Conservation (phyloP, 2,797 vertebrate species). For the Peromyscus aztecus region DNA sequence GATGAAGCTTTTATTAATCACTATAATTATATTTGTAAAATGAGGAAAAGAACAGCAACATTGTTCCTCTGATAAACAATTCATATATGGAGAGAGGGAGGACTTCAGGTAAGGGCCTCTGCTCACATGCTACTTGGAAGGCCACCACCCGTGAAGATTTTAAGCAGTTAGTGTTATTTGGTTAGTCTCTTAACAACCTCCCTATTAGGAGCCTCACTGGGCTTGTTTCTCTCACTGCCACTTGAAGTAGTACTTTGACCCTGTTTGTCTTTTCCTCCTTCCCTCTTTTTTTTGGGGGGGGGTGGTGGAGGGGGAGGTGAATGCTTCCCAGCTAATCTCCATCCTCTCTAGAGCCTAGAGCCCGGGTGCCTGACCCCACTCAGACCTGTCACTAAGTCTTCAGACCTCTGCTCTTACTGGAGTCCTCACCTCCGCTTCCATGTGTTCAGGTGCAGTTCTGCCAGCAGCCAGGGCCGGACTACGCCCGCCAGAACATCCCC, state of each 20-base stretch:
- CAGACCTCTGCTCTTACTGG: rapidly evolving
- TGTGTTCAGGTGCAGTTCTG: not conserved
- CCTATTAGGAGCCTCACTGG: not conserved
- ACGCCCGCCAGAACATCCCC: rapidly evolving
- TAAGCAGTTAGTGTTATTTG: not conserved
- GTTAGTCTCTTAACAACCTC: not conserved
- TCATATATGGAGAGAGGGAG: not conserved
- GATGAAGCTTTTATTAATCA: not conserved
- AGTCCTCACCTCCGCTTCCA: rapidly evolving
- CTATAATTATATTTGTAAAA: not conserved
- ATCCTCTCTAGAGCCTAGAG: slow-evolving; percentile 9
- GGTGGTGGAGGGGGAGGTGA: not conserved
- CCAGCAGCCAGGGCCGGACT: not conserved
- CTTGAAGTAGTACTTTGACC: not conserved
- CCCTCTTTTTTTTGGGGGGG: not conserved
- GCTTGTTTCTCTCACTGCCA: not conserved
- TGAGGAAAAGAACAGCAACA: not conserved
- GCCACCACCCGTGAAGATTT: not conserved
- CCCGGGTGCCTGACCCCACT: not conserved
- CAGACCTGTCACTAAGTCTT: not conserved
- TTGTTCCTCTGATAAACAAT: not conserved
- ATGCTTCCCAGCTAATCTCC: not conserved
- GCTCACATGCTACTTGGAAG: not conserved
- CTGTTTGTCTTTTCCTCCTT: not conserved
- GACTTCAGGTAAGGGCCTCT: not conserved